These are phyloP conservation scores for Celastrina argiolus DNA, from an alignment of 2,888 invertebrate species.

Conservation along the genomic window DNA sequence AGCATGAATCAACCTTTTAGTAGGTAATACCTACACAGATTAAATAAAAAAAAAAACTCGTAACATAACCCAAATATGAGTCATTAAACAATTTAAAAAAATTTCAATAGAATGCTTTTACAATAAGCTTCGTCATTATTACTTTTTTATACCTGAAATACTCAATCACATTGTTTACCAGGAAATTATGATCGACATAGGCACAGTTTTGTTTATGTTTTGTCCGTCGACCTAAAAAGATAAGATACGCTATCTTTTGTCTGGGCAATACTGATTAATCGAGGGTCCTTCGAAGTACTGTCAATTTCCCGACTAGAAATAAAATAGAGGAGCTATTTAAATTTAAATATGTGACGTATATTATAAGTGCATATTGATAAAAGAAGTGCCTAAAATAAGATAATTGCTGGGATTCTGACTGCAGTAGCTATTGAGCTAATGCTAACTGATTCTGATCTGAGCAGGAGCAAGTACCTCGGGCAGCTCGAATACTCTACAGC, in stretches of 20 bases:
- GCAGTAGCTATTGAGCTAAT: too few relatives aligned
- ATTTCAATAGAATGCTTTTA: neutral
- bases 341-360: too few relatives aligned
- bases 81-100: neutral
- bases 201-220: neutral
- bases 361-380: too few relatives aligned
- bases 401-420: too few relatives aligned
- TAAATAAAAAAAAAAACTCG: neutral
- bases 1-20: neutral
- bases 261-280: neutral
- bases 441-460: too few relatives aligned
- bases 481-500: too few relatives aligned
- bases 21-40: neutral
- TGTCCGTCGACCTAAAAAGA: neutral
- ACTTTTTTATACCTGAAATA: neutral
- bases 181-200: neutral
- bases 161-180: neutral
- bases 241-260: neutral
- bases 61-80: neutral
- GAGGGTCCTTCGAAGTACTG: neutral
- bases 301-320: neutral
- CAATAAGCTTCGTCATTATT: neutral
- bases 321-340: too few relatives aligned
- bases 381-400: too few relatives aligned
- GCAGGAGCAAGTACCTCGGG: too few relatives aligned